Base-by-base conservation (phyloP, 2,113 vertebrate species). In the Merops nubicus region DNA sequence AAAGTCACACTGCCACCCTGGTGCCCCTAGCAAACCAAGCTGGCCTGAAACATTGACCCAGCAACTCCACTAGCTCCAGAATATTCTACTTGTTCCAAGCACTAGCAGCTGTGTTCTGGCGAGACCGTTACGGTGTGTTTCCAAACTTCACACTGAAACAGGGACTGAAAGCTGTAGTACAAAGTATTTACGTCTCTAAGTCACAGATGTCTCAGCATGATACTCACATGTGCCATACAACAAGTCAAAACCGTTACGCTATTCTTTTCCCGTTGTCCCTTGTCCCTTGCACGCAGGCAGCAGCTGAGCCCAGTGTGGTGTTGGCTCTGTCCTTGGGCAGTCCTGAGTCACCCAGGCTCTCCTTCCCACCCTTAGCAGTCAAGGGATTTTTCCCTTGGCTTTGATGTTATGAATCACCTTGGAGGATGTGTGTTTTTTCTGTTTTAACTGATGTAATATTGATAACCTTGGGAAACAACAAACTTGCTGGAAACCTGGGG, bases 281-380 rank as follows among this genome's bases (percentile, higher is more conserved):
- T 75, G 51, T 60, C 91, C 88, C 82, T 93, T 28, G 36, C 57
- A 73, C 5, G 7, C 47, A 85, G 87, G 73, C 62, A 70, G 79
- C 19, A 64, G 64, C 60, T 78, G 85, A 96, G 63, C 48, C 74
- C 78, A 92, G 77, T 7, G 67, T 56, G 82, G 78, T 65, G 83
- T 69, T 60, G 22, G 84, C 45, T 82, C 62, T 88, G 88, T 72
- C 74, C 91, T 88, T 47, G 76, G 89, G 92, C 96, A 87, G 18
- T 68, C 91, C 95, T 96, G 95, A 98, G 85, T 98, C 97, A 96
- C 78, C 89, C 74, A 92, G 60, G 53, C 79, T 65, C 8, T 14
- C 70, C 57, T 82, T 64, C 68, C 43, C 60, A 84, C 84, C 93
- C 83, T 93, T 63, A 50, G 92, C 86, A 96, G 83, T 67, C 93